Evolutionary conservation across 2,113 vertebrate species (phyloP), one percentile per base, ranked within the genome.

Genomic region (Hippoglossus stenolepis): DNA sequence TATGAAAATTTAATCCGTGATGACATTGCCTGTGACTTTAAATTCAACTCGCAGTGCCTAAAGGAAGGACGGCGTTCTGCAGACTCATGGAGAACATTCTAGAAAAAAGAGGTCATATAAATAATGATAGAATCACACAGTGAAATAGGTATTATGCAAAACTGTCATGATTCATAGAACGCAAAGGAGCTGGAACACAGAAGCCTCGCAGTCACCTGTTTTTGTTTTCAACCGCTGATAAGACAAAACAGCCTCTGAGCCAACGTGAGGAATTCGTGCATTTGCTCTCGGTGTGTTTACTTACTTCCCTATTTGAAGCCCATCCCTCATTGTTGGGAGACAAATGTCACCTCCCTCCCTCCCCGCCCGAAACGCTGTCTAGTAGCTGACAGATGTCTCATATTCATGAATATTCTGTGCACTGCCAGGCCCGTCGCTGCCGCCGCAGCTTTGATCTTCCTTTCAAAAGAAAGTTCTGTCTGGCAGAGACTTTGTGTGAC

Each of bases 381-480:
- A 71, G 78, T 78, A 80, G 88, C 84, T 90, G 93, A 92, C 92
- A 94, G 94, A 94, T 93, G 93, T 93, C 85, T 87, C 18, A 35
- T 73, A 78, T 87, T 94, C 90, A 92, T 94, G 91, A 94, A 94
- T 92, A 93, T 93, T 92, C 91, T 66, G 70, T 74, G 64, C 88
- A 78, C 80, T 73, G 69, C 86, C 80, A 83, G 82, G 65, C 75
- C 75, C n/a, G 57, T 24, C 58, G 69, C 84, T 73, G 79, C 84
- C 60, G 65, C 60, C 35, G 12, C n/a, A 26, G 86, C 91, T 95
- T 94, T 95, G 93, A 95, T 95, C 93, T 85, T 89, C 35, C 77
- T 95, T 94, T 95, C 93, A 94, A 93, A 93, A 91, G 92, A 89
- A 89, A 86, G 69, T 89, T 90, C 84, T 84, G 85, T 89, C 84